Evolutionary conservation across 2,113 vertebrate species (phyloP).

Genomic region (Sinocyclocheilus grahami): DNA sequence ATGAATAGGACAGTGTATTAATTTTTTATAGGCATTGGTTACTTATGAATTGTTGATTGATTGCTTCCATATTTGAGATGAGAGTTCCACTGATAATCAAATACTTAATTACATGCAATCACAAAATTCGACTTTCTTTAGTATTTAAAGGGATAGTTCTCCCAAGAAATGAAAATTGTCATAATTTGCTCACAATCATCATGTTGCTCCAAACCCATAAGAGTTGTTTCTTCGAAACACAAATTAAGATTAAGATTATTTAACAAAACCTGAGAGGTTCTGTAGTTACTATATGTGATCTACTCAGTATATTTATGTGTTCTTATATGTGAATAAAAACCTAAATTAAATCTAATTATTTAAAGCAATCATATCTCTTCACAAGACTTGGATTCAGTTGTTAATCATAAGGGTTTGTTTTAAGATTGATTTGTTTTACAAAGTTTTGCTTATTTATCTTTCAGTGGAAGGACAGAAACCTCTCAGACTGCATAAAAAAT

Average conservation of each 20-base stretch:
- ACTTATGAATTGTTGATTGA: slow-evolving; percentile 37
- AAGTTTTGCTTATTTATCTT: no score
- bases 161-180: not conserved
- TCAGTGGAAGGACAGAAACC: not conserved
- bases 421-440: no score
- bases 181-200: not conserved
- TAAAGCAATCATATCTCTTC: not conserved
- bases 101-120: not conserved
- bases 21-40: slow-evolving; percentile 46
- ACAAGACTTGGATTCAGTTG: not conserved
- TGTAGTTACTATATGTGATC: not conserved
- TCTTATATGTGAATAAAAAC: not conserved
- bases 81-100: not conserved
- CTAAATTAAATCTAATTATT: not conserved
- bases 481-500: not conserved
- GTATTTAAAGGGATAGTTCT: not conserved
- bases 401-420: not conserved
- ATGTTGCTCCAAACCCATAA: no score
- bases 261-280: no score
- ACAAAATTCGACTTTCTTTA: slow-evolving; percentile 6
- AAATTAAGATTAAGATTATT: no score
- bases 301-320: not conserved
- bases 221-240: no score
- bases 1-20: slow-evolving; percentile 25
- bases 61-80: slow-evolving; percentile 13